Evolutionary conservation across 2,113 vertebrate genomes (phyloP), one percentile per base, ranked within the genome.

Genomic region (Sylvietta virens): DNA sequence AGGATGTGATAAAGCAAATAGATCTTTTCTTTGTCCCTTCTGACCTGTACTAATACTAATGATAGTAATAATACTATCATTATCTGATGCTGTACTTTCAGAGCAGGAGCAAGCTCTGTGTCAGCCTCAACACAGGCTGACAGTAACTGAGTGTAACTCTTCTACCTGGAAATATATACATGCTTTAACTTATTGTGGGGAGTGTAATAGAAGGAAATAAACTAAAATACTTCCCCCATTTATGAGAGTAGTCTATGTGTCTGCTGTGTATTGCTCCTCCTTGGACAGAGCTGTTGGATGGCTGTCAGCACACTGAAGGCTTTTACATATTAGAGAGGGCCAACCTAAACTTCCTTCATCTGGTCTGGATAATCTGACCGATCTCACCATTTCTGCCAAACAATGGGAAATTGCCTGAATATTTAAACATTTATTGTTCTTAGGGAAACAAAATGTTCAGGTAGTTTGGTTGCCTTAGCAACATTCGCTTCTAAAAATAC

Each of bases 401-500:
- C 97, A 98, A 97, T 93, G 79, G 94, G 94, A 98, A 98, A 97
- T 96, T 94, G 98, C 97, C 97, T 97, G 97, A 98, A 97, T 98
- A 98, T 97, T 98, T 98, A 98, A 98, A 96, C 96, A 96, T 54
- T 88, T 94, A 97, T 98, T 98, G 98, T 98, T 98, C 98, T 97
- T 91, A 82, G 92, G 86, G 96, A 98, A 97, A 98, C 97, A 98
- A 98, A 98, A 98, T 98, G 98, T 98, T 98, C 98, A 96, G 96
- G 97, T 96, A 93, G 86, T 95, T 97, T 95, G 93, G 98, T 98
- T 98, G 97, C 97, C 97, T 97, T 97, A 95, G 98, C 96, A 98
- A 98, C 98, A 94, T 95, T 94, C 90, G 93, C 79, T 90, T 96
- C 98, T 98, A 98, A 98, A 98, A 98, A 98, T 98, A 98, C 94